phyloP scores from a whole-genome alignment of 2,888 invertebrate species.

The Melikaiella ostensackeni region DNA sequence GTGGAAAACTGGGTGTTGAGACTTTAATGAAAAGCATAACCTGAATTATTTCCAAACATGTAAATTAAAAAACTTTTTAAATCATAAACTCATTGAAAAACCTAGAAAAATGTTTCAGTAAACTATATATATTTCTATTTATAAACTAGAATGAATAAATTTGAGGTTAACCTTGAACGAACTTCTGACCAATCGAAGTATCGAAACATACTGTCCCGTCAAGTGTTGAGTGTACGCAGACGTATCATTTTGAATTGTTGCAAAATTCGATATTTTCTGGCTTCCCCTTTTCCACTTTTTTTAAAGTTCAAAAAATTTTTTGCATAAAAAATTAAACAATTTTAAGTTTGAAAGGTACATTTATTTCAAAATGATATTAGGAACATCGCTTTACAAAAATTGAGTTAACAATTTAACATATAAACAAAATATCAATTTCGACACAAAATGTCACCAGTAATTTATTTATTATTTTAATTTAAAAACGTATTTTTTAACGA shows the following conservation, averaged over 20 bases:
- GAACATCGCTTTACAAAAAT: too few species aligned
- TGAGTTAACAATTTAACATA: too few species aligned
- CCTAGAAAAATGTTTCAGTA: not conserved
- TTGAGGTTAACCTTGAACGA: not conserved
- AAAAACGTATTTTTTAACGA: not conserved
- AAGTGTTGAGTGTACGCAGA: not conserved
- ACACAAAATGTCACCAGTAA: too few species aligned
- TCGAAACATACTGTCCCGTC: not conserved
- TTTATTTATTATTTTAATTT: too few species aligned
- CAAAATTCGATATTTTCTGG: too few species aligned
- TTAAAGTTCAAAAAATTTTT: too few species aligned
- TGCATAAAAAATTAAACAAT: too few species aligned
- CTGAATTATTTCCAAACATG: not conserved
- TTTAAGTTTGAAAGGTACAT: too few species aligned
- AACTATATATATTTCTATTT: not conserved
- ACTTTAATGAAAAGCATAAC: not conserved
- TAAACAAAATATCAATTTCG: too few species aligned
- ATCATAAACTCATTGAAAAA: not conserved
- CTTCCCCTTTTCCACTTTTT: too few species aligned
- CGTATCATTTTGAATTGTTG: not conserved
- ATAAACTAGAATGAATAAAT: not conserved
- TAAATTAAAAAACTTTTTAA: not conserved
- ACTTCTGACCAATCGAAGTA: too few species aligned
- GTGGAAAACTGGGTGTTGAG: not conserved
- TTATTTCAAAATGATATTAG: too few species aligned